phyloP scores from a whole-genome alignment of 2,888 invertebrate genomes.

The Leptinotarsa rubiginosa region DNA sequence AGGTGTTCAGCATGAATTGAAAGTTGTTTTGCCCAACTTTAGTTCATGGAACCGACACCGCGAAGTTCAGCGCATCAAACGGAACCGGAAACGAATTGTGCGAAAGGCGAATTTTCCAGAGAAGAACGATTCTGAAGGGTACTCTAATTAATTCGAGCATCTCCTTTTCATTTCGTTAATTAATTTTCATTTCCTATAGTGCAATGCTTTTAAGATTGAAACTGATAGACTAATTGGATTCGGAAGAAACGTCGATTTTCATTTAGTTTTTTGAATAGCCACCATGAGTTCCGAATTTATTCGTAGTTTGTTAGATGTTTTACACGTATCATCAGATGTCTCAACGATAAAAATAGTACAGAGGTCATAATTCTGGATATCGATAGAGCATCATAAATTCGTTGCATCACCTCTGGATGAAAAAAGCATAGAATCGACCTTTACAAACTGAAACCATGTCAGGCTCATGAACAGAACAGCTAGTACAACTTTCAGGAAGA shows the following conservation, averaged over 20 bases:
- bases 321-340: too few relatives aligned
- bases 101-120: background rate
- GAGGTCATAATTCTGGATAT: too few relatives aligned
- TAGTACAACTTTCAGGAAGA: too few relatives aligned
- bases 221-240: constrained; percentile 1
- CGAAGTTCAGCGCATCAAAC: background rate
- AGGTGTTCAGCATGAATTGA: background rate
- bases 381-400: too few relatives aligned
- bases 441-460: too few relatives aligned
- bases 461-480: too few relatives aligned
- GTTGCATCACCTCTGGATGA: too few relatives aligned
- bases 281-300: background rate
- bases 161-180: constrained; percentile 1
- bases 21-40: background rate
- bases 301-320: background rate
- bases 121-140: background rate
- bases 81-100: background rate
- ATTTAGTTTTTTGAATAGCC: background rate
- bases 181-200: background rate
- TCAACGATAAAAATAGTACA: too few relatives aligned
- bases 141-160: constrained; percentile 14
- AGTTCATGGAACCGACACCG: too few relatives aligned
- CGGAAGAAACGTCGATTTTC: background rate
- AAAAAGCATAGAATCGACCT: too few relatives aligned
- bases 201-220: constrained; percentile 1